Evolutionary conservation across 2,113 vertebrate species (phyloP), one percentile per base, ranked within the genome.

Genomic region (Pionites leucogaster): DNA sequence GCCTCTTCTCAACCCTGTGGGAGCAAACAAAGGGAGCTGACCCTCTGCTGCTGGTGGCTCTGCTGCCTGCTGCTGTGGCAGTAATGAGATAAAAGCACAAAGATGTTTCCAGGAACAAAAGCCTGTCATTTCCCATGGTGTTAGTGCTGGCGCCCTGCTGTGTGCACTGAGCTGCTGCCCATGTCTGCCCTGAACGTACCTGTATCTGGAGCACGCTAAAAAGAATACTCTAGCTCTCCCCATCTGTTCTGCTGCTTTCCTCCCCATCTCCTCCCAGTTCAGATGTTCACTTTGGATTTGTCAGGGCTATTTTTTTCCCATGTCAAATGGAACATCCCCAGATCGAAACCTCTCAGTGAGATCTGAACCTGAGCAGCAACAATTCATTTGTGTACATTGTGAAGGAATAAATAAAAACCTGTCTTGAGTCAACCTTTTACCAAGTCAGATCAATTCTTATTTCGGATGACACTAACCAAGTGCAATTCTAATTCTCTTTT

Each of bases 141-240:
- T 46, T 53, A 23, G 50, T 44, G 44, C 33, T 31, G 19, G n/a
- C 3, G 4, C n/a, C 25, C 7, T 11, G 17, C 46, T 63, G 39
- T 1, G 4, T 2, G 3, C 11, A 10, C 76, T n/a, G 37, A 83
- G 65, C 42, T 69, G n/a, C 7, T 78, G n/a, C 20, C 57, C 49
- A 0, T 55, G 39, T 16, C 65, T 75, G 92, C 15, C 46, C 33
- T 4, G 9, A 16, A 15, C 39, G 31, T 42, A 1, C 47, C 20
- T 33, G 25, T 10, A 5, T 5, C 60, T 59, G 55, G 27, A 44
- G 23, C 10, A 31, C 16, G 27, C 3, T 53, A 39, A n/a, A 37
- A 16, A 18, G 6, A 27, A 9, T 3, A 4, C 7, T 17, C 1
- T 5, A 3, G 3, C 68, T 37, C 4, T 33, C 5, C 6, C 19